Evolutionary conservation across 2,797 vertebrate genomes (phyloP).

Genomic region (Chrysocyon brachyurus): DNA sequence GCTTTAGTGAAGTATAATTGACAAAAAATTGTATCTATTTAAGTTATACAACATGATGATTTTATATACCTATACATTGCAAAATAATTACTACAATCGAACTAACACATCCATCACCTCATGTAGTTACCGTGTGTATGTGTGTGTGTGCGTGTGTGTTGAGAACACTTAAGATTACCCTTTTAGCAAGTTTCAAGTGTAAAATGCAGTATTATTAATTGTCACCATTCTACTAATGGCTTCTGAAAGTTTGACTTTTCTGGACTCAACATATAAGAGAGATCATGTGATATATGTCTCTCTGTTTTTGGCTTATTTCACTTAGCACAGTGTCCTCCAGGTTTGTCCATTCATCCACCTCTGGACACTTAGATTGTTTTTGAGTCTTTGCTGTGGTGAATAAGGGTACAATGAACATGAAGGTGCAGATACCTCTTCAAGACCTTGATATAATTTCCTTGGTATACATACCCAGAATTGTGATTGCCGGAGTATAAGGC

Average conservation of each 20-base stretch:
- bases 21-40: not conserved
- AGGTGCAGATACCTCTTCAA: not conserved
- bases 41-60: not conserved
- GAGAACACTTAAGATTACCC: not conserved
- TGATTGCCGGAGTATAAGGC: too few species aligned
- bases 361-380: not conserved
- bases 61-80: not conserved
- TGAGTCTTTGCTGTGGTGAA: not conserved
- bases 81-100: not conserved
- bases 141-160: not conserved
- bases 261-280: not conserved
- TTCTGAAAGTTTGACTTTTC: not conserved
- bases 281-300: not conserved
- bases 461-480: not conserved
- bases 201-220: not conserved
- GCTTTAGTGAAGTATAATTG: not conserved
- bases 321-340: not conserved
- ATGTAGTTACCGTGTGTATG: not conserved
- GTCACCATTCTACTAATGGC: not conserved
- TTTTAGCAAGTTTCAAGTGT: not conserved
- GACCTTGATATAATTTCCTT: not conserved
- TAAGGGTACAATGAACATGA: not conserved
- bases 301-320: not conserved
- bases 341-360: not conserved
- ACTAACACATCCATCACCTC: not conserved